Conservation (phyloP, 2,113 vertebrate species). For the Lampris incognitus region DNA sequence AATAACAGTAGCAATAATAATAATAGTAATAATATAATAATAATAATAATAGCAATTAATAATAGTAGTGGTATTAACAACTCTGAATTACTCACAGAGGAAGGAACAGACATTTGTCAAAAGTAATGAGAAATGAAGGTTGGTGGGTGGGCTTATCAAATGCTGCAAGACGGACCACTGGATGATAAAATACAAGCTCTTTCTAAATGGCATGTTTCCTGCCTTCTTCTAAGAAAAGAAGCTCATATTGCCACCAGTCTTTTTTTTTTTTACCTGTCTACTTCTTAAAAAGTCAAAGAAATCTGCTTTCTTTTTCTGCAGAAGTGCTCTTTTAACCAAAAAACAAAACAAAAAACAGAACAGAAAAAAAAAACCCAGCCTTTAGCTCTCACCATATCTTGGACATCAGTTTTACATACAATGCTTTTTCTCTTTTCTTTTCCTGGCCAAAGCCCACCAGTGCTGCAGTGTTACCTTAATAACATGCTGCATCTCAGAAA, state of each 20-base stretch:
- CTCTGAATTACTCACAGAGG: conserved; percentile 75
- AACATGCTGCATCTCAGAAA: conserved; percentile 55
- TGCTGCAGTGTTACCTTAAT: conserved; percentile 54
- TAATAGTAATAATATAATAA: conserved; percentile 76
- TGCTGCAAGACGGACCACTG: conserved; percentile 71
- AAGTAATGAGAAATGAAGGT: conserved; percentile 67
- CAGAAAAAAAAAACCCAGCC: not conserved
- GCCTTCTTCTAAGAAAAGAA: conserved; percentile 69
- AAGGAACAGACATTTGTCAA: conserved; percentile 74
- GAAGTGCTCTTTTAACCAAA: conserved; percentile 49
- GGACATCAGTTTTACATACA: conserved; percentile 61
- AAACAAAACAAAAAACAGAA: not conserved
- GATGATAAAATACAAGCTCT: conserved; percentile 72
- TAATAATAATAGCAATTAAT: conserved; percentile 81
- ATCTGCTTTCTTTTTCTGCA: conserved; percentile 46
- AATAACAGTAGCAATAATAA: conserved; percentile 81
- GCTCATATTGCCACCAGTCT: conserved; percentile 68
- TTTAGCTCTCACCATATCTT: conserved; percentile 13
- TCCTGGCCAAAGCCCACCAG: conserved; percentile 59
- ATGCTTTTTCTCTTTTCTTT: conserved; percentile 47
- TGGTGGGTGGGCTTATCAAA: conserved; percentile 70
- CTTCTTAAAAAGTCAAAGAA: conserved; percentile 61
- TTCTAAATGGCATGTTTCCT: conserved; percentile 67
- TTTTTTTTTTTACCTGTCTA: conserved; percentile 55
- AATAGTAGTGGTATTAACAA: conserved; percentile 81